These are phyloP conservation scores for Sylvia atricapilla DNA, from an alignment of 2,113 vertebrate genomes.

Conservation along the genomic window DNA sequence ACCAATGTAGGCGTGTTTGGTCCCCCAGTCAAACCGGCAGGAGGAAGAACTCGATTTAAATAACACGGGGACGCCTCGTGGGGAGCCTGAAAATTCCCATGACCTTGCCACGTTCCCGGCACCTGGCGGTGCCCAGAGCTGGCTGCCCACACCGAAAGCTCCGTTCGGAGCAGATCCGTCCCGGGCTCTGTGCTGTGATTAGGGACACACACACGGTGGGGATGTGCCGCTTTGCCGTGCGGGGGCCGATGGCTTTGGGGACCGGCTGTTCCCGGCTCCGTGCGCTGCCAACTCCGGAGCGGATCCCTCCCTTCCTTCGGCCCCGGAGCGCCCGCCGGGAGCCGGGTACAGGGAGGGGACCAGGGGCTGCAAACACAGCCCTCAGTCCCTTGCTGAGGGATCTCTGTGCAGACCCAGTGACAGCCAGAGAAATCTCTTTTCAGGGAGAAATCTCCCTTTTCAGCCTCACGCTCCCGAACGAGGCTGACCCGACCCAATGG, in stretches of 20 bases:
- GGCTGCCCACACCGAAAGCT: fast-evolving
- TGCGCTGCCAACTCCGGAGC: background rate
- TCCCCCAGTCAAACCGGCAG: background rate
- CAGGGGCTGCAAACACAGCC: fast-evolving
- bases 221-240: background rate
- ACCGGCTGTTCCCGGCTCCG: background rate
- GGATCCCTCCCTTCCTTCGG: background rate
- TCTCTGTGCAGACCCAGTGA: background rate
- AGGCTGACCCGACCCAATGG: fast-evolving
- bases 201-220: background rate
- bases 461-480: background rate
- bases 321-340: background rate
- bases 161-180: fast-evolving
- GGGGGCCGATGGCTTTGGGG: background rate
- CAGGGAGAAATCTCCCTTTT: background rate
- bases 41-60: background rate
- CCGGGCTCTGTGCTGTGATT: background rate
- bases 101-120: background rate
- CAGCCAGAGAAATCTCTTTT: background rate
- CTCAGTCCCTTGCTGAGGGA: fast-evolving
- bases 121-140: background rate
- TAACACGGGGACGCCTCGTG: background rate
- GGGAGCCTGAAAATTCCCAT: background rate
- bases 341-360: too few relatives aligned
- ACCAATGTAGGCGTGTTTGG: background rate